Conservation (phyloP, 2,888 invertebrate species). For the Drosophila quinaria region DNA sequence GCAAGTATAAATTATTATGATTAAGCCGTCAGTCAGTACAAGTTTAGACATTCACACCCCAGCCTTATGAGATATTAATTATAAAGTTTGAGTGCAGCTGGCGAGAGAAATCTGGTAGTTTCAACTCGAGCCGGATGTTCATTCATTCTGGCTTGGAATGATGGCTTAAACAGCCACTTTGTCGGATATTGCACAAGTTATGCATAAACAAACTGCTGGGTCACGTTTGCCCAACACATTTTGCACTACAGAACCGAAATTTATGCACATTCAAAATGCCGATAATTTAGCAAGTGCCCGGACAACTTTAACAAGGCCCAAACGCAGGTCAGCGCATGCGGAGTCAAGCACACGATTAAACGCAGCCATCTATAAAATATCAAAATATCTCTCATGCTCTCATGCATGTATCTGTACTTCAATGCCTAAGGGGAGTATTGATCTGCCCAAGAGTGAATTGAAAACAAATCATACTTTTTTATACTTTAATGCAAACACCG, state of each 20-base stretch:
- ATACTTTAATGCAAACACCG: too few relatives aligned
- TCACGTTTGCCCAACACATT: conserved; percentile 7
- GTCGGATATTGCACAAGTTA: conserved; percentile 30
- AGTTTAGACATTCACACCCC: not conserved
- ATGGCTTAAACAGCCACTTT: conserved; percentile 14
- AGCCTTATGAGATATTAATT: conserved; percentile 41
- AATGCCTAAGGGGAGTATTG: not conserved
- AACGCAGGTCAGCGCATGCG: conserved; percentile 47
- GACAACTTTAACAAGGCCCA: conserved; percentile 27
- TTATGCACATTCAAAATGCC: conserved; percentile 35
- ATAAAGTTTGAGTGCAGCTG: conserved; percentile 41
- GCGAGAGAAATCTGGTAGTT: conserved; percentile 10
- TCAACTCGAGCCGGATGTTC: conserved; percentile 7
- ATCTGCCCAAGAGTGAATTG: not conserved
- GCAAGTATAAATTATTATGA: not conserved
- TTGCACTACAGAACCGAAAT: conserved; percentile 34
- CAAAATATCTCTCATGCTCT: conserved; percentile 39
- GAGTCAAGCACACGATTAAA: conserved; percentile 53
- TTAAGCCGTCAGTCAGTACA: not conserved
- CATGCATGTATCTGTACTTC: not conserved
- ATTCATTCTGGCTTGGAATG: not conserved
- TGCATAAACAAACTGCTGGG: conserved; percentile 24
- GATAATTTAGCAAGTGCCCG: conserved; percentile 23
- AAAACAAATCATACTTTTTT: not conserved
- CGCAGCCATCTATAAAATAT: conserved; percentile 64